Conservation (phyloP, 2,888 invertebrate genomes). For the Idaea dimidiata region DNA sequence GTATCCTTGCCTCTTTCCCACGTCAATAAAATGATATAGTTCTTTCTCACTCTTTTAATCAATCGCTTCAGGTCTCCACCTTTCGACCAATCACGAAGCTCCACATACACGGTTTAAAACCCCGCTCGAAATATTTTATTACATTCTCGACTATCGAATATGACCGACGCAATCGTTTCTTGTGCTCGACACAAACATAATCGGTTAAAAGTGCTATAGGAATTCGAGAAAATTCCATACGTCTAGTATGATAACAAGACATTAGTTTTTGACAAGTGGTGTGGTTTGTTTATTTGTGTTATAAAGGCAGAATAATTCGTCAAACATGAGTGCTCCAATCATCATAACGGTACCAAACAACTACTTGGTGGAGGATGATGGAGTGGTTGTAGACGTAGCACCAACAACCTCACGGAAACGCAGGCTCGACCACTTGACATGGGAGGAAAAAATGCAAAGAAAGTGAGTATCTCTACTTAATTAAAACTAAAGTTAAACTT, state of each 20-base stretch:
- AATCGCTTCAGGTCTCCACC: constrained; percentile 39
- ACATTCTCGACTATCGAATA: constrained; percentile 56
- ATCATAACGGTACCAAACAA: constrained; percentile 76
- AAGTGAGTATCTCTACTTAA: constrained; percentile 86
- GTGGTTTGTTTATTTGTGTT: constrained; percentile 43
- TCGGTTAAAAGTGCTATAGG: constrained; percentile 53
- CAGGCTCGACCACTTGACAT: constrained; percentile 89
- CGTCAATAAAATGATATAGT: background rate
- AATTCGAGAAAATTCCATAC: constrained; percentile 37
- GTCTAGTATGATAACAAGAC: constrained; percentile 57
- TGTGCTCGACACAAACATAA: constrained; percentile 51
- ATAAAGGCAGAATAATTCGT: constrained; percentile 34
- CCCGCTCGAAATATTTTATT: constrained; percentile 46
- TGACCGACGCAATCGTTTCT: constrained; percentile 62
- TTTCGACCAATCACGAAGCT: constrained; percentile 52
- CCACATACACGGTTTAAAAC: constrained; percentile 66
- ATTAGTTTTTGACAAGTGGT: constrained; percentile 38
- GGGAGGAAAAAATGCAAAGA: constrained; percentile 93
- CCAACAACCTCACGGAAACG: constrained; percentile 81
- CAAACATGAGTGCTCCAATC: constrained; percentile 73
- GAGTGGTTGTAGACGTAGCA: constrained; percentile 56
- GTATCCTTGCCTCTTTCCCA: constrained; percentile 10
- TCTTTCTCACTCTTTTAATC: constrained; percentile 32
- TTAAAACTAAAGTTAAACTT: constrained; percentile 14
- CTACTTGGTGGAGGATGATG: constrained; percentile 64